Evolutionary conservation across 2,888 invertebrate species (phyloP).

Genomic region (Nomada hirtipes): DNA sequence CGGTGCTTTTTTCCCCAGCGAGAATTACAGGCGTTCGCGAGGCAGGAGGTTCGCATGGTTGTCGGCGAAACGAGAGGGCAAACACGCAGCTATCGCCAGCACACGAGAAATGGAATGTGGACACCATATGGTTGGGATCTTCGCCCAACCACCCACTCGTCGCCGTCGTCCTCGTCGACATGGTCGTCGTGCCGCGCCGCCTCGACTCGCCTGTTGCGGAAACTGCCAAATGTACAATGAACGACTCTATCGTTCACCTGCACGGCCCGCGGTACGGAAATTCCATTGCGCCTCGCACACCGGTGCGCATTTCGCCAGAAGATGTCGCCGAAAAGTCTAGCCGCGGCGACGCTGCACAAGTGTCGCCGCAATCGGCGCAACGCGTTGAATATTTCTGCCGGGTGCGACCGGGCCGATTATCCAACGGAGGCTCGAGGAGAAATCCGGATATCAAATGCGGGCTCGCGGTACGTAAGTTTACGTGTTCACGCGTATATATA

Average conservation of each 20-base stretch:
- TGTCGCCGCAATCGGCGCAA: slow-evolving; percentile 4
- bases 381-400: slow-evolving; percentile 32
- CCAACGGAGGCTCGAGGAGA: slow-evolving; percentile 31
- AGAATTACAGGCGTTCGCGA: slow-evolving; percentile 27
- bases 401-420: slow-evolving; percentile 41
- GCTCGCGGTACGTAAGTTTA: slow-evolving; percentile 45
- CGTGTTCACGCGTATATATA: slow-evolving; percentile 44
- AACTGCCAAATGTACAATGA: too few relatives aligned
- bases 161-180: slow-evolving; percentile 34
- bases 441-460: slow-evolving; percentile 57
- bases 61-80: slow-evolving; percentile 30
- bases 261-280: slow-evolving; percentile 40
- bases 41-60: slow-evolving; percentile 42
- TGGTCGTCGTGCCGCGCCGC: slow-evolving; percentile 16
- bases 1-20: slow-evolving; percentile 9
- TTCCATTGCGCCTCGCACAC: slow-evolving; percentile 44
- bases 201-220: too few relatives aligned
- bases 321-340: too few relatives aligned
- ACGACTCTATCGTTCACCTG: not conserved
- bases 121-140: slow-evolving; percentile 82
- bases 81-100: slow-evolving; percentile 63
- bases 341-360: too few relatives aligned
- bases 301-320: not conserved
- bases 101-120: slow-evolving; percentile 82
- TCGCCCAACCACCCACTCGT: slow-evolving; percentile 76